These are phyloP conservation scores for Slavum lentiscoides DNA, from an alignment of 2,888 invertebrate species.

Conservation along the genomic window DNA sequence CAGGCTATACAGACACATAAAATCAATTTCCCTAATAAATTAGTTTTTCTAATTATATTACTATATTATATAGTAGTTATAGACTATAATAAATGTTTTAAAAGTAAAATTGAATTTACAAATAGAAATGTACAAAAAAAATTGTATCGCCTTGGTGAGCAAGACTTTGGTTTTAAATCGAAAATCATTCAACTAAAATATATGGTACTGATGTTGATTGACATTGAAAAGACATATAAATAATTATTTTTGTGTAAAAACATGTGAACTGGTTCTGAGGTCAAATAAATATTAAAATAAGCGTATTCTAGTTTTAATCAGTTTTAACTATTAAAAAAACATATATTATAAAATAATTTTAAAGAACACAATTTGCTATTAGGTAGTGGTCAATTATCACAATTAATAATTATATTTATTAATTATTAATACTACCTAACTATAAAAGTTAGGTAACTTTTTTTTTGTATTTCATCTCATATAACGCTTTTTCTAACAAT, in stretches of 20 bases:
- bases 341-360: not conserved
- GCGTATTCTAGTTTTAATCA: not conserved
- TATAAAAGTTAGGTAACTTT: not conserved
- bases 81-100: too few species aligned
- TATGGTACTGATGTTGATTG: not conserved
- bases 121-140: not conserved
- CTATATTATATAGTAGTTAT: too few species aligned
- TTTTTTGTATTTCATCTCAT: not conserved
- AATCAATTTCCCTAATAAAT: too few species aligned
- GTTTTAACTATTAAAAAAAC: not conserved
- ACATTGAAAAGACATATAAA: not conserved
- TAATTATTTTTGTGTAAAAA: not conserved
- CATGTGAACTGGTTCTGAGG: not conserved
- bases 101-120: too few species aligned
- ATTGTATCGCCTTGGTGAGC: not conserved
- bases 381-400: not conserved
- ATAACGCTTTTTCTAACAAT: not conserved
- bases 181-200: not conserved
- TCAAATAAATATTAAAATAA: too few species aligned
- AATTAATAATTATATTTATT: not conserved
- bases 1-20: too few species aligned
- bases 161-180: not conserved
- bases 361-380: not conserved
- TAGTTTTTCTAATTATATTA: too few species aligned
- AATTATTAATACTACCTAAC: not conserved